A percentile compares a stretch with the other conserved stretches of the same genome.
Conservation (phyloP, 92 coral and sea anemone species). For the Parazoanthus darwini region DNA sequence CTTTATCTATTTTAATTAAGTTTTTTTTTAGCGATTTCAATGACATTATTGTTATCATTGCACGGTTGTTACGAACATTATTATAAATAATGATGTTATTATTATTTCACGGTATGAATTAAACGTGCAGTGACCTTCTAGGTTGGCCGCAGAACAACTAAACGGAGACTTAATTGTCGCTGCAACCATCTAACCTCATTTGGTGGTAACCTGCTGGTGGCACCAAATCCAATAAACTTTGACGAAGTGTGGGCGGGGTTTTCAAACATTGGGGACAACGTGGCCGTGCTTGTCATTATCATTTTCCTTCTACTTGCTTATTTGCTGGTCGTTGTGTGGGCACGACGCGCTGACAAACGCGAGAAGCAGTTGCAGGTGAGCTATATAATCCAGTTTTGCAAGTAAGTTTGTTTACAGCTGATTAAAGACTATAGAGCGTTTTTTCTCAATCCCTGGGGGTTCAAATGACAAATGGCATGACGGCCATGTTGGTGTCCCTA, state of each 20-base stretch:
- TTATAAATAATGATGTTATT: too few relatives aligned
- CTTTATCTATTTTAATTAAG: too few relatives aligned
- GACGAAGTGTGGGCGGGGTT: constrained; percentile 75
- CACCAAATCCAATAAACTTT: constrained; percentile 89
- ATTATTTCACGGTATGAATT: neutral
- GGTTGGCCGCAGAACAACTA: constrained; percentile 23
- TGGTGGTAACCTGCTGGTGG: constrained; percentile 82
- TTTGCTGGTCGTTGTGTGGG: constrained; percentile 71
- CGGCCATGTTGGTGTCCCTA: too few relatives aligned
- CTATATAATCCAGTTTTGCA: too few relatives aligned
- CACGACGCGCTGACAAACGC: constrained; percentile 76
- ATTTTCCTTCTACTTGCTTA: constrained; percentile 56
- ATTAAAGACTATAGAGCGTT: too few relatives aligned
- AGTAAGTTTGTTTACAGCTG: too few relatives aligned
- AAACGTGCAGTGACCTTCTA: neutral
- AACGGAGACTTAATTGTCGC: constrained; percentile 39
- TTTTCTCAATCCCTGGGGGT: too few relatives aligned
- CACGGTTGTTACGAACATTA: too few relatives aligned
- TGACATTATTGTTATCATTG: too few relatives aligned
- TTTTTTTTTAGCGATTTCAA: too few relatives aligned
- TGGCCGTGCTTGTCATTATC: constrained; percentile 75
- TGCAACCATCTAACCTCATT: constrained; percentile 88
- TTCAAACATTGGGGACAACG: constrained; percentile 69
- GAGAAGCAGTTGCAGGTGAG: constrained; percentile 58
- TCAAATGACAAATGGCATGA: too few relatives aligned